Conservation (phyloP, 2,888 invertebrate genomes). For the Rugalucina vietnamica region DNA sequence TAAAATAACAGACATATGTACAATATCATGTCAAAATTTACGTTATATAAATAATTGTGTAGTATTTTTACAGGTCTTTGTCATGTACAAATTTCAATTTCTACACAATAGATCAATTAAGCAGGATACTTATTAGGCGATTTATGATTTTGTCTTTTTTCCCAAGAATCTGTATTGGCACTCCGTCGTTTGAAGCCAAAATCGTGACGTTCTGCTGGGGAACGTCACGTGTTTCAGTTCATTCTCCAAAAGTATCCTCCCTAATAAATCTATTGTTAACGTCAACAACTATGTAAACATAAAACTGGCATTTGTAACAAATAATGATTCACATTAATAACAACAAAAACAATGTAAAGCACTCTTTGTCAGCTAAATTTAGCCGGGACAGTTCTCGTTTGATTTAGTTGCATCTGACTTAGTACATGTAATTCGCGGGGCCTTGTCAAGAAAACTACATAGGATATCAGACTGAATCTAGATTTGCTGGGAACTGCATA, state of each 20-base stretch:
- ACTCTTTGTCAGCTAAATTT: conserved; percentile 29
- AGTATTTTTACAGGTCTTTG: conserved; percentile 34
- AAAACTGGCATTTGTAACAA: conserved; percentile 11
- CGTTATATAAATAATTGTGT: conserved; percentile 56
- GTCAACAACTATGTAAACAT: conserved; percentile 6
- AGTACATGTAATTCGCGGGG: no score
- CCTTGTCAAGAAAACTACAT: no score
- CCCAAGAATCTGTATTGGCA: no score
- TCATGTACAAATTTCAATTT: conserved; percentile 30
- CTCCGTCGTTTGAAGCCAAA: no score
- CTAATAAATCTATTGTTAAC: background rate
- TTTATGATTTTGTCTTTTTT: no score
- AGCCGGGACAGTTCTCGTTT: conserved; percentile 53
- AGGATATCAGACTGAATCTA: no score
- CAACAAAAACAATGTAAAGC: conserved; percentile 44
- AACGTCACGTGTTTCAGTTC: no score
- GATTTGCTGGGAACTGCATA: no score
- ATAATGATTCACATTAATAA: conserved; percentile 26
- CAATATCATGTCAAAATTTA: conserved; percentile 41
- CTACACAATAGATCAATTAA: background rate
- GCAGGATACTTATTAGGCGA: no score
- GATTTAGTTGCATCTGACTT: no score
- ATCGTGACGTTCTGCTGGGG: no score
- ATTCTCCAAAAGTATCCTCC: no score
- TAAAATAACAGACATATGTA: conserved; percentile 52